Evolutionary conservation across 1,140 invertebrate species (phyloP).

Genomic region (Octopus sinensis): DNA sequence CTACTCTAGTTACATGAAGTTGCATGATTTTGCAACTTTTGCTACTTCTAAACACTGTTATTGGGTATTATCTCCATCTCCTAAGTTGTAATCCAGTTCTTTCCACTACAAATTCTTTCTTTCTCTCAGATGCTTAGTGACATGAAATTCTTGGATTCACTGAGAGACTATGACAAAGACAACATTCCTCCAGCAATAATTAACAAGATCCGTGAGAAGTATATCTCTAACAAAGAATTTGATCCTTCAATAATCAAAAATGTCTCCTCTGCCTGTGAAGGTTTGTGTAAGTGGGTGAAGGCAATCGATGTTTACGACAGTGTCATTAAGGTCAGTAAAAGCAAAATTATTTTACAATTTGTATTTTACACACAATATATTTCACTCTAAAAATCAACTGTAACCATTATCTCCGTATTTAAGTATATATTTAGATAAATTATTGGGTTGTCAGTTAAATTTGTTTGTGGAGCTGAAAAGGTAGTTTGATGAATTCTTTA

Average conservation of each 20-base stretch:
- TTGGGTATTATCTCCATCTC: too few species aligned
- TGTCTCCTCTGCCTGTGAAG: slow-evolving; percentile 57
- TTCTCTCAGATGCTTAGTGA: slow-evolving; percentile 77
- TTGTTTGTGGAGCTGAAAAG: too few species aligned
- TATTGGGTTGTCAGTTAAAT: too few species aligned
- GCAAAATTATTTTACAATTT: too few species aligned
- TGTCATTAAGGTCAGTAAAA: slow-evolving; percentile 49
- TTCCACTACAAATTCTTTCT: slow-evolving; percentile 43
- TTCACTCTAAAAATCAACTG: too few species aligned
- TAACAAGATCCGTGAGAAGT: slow-evolving; percentile 52
- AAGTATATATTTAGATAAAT: slow-evolving; percentile 37
- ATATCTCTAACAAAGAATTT: slow-evolving; percentile 56
- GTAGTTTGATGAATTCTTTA: too few species aligned
- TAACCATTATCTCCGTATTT: slow-evolving; percentile 49
- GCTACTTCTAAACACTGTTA: too few species aligned
- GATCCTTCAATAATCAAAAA: slow-evolving; percentile 56
- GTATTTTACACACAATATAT: too few species aligned
- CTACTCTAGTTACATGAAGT: too few species aligned
- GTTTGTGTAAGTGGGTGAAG: slow-evolving; percentile 57
- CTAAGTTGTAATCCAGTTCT: too few species aligned
- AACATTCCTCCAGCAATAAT: slow-evolving; percentile 53
- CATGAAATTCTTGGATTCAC: slow-evolving; percentile 59
- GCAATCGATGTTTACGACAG: slow-evolving; percentile 56
- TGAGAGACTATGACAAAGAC: slow-evolving; percentile 60
- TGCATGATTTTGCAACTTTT: too few species aligned